Evolutionary conservation across 2,113 vertebrate genomes (phyloP), one percentile per base, ranked within the genome.

Genomic region (Spea multiplicata): DNA sequence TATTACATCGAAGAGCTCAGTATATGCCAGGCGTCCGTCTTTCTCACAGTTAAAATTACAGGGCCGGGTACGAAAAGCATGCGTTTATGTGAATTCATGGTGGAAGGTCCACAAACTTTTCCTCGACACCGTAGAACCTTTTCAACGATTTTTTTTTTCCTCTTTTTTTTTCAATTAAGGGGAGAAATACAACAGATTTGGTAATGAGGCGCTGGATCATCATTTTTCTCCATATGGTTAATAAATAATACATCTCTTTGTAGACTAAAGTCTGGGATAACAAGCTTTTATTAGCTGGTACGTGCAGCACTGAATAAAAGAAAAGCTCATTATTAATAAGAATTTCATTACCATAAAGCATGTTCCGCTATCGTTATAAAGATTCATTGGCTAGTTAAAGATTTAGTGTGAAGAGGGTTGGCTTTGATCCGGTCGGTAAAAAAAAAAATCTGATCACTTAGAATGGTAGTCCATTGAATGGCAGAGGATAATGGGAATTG

Each of bases 331-430:
- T 76, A 69, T 55, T 69, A 67, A 69, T 52, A 69, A 46, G 44
- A 50, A 68, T 59, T 76, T 76, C 52, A 69, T 57, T 69, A 68
- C 74, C 74, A 68, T 67, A 76, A 76, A 76, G 68, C 44, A 68
- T 6, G 74, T 68, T 68, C 65, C 45, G 8, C 4, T n/a, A 13
- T 59, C 10, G 44, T 66, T 75, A 55, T 30, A 3, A 44, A 55
- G 64, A 75, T 66, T 52, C 30, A 68, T 76, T 69, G 44, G 50
- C 9, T 69, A 69, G 50, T 57, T 76, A 76, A 17, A 69, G 4
- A 16, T 76, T 69, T 69, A 57, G 59, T 59, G 49, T 76, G 52
- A 57, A 50, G 6, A 66, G 8, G 30, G 30, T 30, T 30, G 30
- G 30, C 30, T 30, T 30, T 30, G 30, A 1, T 30, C 30, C 30